A percentile compares a stretch with the other conserved stretches of the same genome.
Evolutionary conservation across 2,888 invertebrate genomes (phyloP).

Genomic region (Blera fallax): DNA sequence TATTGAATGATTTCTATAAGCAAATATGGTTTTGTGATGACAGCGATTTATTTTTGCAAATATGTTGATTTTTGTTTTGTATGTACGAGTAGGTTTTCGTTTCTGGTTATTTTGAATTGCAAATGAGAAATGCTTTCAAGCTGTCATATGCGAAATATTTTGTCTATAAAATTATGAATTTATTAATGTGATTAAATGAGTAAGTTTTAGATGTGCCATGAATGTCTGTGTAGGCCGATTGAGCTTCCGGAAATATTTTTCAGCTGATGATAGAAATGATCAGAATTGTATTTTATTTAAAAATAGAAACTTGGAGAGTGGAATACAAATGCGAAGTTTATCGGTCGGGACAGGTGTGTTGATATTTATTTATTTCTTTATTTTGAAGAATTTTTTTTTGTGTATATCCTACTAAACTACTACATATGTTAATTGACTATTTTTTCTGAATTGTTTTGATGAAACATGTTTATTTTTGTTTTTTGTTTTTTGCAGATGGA

Average conservation of each 20-base stretch:
- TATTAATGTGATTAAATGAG: slow-evolving; percentile 5
- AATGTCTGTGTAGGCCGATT: not conserved
- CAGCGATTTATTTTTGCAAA: not conserved
- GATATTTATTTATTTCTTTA: not conserved
- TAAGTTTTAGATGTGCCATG: not conserved
- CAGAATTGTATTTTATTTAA: not conserved
- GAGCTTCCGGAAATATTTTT: not conserved
- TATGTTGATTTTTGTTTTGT: not conserved
- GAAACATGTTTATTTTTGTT: no score
- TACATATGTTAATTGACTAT: no score
- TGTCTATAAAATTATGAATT: slow-evolving; percentile 26
- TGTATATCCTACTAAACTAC: no score
- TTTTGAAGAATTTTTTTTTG: not conserved
- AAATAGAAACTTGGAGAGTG: not conserved
- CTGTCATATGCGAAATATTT: slow-evolving; percentile 16
- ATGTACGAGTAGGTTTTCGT: no score
- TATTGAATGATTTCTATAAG: not conserved
- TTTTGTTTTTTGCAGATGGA: slow-evolving; percentile 52
- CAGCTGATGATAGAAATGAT: no score
- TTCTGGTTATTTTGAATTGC: slow-evolving; percentile 26
- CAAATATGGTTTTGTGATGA: not conserved
- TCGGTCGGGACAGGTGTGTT: not conserved
- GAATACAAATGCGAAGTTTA: not conserved
- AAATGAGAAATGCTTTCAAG: slow-evolving; percentile 18
- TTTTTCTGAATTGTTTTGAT: no score